Conservation (phyloP, 2,888 invertebrate genomes). For the Seira ritae region DNA sequence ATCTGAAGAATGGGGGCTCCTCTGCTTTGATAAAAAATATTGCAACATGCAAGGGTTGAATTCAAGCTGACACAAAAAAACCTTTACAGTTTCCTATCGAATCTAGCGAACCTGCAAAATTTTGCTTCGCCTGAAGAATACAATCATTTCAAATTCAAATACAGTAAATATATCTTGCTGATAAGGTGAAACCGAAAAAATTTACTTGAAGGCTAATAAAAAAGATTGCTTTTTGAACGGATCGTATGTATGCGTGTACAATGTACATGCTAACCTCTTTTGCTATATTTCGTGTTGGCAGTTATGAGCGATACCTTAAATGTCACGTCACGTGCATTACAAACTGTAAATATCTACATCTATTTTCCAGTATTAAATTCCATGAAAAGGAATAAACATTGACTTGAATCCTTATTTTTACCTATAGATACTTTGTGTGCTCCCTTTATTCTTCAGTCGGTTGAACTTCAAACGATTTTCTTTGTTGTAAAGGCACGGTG, state of each 20-base stretch:
- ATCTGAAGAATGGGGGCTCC: conserved; percentile 63
- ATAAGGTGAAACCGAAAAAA: conserved; percentile 6
- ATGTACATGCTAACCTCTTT: not conserved
- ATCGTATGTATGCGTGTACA: conserved; percentile 8
- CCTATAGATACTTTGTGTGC: conserved; percentile 22
- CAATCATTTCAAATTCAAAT: no score
- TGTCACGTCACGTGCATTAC: not conserved
- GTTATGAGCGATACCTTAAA: not conserved
- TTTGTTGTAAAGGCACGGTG: conserved; percentile 51
- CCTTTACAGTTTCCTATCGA: no score
- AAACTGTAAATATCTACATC: conserved; percentile 18
- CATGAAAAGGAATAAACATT: conserved; percentile 45
- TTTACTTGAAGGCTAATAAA: not conserved
- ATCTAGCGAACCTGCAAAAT: no score
- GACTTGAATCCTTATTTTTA: conserved; percentile 46
- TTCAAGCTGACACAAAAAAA: conserved; percentile 45
- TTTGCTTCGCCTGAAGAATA: no score
- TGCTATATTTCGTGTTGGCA: not conserved
- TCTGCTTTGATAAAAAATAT: conserved; percentile 47
- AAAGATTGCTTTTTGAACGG: no score
- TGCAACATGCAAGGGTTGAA: conserved; percentile 40
- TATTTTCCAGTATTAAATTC: conserved; percentile 1
- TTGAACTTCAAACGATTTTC: conserved; percentile 64
- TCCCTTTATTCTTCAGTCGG: conserved; percentile 65
- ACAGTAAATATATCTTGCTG: not conserved